These are phyloP conservation scores for Dorcus hopei DNA, from an alignment of 2,888 invertebrate species.

Conservation along the genomic window DNA sequence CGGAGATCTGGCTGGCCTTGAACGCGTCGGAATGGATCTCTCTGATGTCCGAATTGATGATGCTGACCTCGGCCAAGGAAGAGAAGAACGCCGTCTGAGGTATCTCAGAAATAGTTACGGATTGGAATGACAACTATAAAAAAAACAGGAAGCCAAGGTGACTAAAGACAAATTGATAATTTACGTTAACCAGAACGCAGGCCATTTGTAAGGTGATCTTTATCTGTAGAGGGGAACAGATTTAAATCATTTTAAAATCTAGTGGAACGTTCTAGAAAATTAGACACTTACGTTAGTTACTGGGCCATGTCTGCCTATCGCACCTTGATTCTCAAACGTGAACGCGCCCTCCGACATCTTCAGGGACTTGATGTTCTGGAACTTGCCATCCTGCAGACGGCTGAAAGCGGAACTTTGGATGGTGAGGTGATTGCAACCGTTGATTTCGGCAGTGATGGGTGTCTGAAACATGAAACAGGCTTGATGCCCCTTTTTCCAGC, in stretches of 20 bases:
- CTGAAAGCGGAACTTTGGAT: conserved; percentile 64
- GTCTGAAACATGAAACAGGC: conserved; percentile 46
- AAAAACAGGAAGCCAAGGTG: background rate
- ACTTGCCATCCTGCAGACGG: conserved; percentile 60
- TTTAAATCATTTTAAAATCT: too few relatives aligned
- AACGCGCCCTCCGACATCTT: conserved; percentile 61
- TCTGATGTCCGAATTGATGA: conserved; percentile 56
- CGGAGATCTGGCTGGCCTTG: conserved; percentile 61
- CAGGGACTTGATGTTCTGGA: conserved; percentile 57
- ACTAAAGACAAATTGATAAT: background rate
- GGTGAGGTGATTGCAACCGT: conserved; percentile 56
- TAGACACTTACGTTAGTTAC: conserved; percentile 48
- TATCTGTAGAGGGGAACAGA: background rate
- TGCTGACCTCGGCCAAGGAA: conserved; percentile 58
- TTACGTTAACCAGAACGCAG: too few relatives aligned
- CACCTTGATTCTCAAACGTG: conserved; percentile 58
- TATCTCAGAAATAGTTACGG: conserved; percentile 58
- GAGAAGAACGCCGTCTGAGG: conserved; percentile 63
- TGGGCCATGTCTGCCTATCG: conserved; percentile 63
- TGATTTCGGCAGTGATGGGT: conserved; percentile 61
- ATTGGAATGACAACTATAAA: conserved; percentile 61
- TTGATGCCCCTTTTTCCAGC: too few relatives aligned
- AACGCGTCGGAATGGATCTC: conserved; percentile 63
- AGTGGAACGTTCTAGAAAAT: too few relatives aligned
- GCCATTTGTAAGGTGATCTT: background rate